These are phyloP conservation scores for Spinus pinus DNA, from an alignment of 2,797 vertebrate genomes.

Conservation along the genomic window DNA sequence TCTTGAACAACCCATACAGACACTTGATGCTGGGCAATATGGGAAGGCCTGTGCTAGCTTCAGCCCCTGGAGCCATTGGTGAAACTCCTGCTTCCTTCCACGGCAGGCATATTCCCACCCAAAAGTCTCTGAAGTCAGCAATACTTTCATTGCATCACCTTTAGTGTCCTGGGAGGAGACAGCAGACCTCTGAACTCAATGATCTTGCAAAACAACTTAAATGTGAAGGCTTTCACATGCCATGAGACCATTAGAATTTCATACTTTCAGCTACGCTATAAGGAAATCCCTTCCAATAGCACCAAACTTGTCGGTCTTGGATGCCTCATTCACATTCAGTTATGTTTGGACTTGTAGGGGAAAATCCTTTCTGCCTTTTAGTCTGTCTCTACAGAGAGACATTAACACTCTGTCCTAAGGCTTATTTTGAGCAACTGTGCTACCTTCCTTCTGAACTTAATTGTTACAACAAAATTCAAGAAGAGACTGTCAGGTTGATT, in stretches of 20 bases:
- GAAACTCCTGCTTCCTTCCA: not conserved
- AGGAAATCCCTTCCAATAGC: not conserved
- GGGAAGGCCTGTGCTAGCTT: not conserved
- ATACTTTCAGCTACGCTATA: not conserved
- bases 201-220: not conserved
- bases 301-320: not conserved
- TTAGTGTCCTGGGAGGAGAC: not conserved
- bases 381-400: not conserved
- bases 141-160: not conserved
- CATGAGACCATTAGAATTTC: not conserved
- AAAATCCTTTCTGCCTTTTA: not conserved
- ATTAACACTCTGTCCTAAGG: not conserved
- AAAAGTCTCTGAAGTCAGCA: not conserved
- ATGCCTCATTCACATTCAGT: not conserved
- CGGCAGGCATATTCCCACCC: rapidly evolving
- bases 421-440: not conserved
- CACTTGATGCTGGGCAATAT: not conserved
- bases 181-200: not conserved
- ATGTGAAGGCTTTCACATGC: not conserved
- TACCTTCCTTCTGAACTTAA: not conserved
- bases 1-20: not conserved
- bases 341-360: not conserved
- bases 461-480: not conserved
- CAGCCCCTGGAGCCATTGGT: not conserved
- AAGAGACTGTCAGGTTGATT: not conserved